Base-by-base conservation (phyloP, 35 echinoderm and acorn worm species). In the Heliocidaris tuberculata region DNA sequence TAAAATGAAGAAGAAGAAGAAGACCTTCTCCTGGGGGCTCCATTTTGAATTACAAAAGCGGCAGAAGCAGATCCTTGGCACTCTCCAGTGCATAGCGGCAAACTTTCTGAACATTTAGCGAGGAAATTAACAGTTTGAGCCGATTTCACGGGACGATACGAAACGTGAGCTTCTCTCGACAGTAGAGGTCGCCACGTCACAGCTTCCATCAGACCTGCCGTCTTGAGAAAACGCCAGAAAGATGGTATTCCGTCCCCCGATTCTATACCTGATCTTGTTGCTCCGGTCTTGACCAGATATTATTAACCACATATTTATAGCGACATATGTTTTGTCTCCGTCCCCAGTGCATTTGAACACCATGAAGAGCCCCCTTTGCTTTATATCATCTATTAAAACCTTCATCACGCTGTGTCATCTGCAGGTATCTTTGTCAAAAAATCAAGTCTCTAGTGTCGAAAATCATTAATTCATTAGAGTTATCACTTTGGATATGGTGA, bases 61-160 rank as follows among this genome's bases (percentile, higher is more conserved):
- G 65, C 65, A 78, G 27, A 27, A n/a, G 65, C 65, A n/a, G 65
- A 78, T 78, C 65, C 27, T 78, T 78, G 19, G 19, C 87, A 47
- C 31, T 89, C 87, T 89, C 87, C 32, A n/a, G 87, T 89, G 87
- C 47, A 89, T 89, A 89, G 47, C 87, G 87, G 31, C 87, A 24
- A 89, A 32, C 31, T 89, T n/a, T 48, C 87, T 89, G 7, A 48
- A 89, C 87, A 89, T 89, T 89, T 89, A 89, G 87, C 24, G 87
- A 89, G 87, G 87, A 89, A 89, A 89, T 89, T 89, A 89, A 89
- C 87, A 19, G 87, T 89, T 89, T 48, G 11, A 16, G 87, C 31
- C 47, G 31, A 89, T 47, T 89, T 89, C 87, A 47, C 30, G 47
- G 15, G 47, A 89, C 11, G 47, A 31, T 89, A 47, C 13, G 87